Percentiles rank a stretch among this genome's conserved stretches.
These are phyloP conservation scores for Oligia latruncula DNA, from an alignment of 2,888 invertebrate genomes.

Conservation along the genomic window DNA sequence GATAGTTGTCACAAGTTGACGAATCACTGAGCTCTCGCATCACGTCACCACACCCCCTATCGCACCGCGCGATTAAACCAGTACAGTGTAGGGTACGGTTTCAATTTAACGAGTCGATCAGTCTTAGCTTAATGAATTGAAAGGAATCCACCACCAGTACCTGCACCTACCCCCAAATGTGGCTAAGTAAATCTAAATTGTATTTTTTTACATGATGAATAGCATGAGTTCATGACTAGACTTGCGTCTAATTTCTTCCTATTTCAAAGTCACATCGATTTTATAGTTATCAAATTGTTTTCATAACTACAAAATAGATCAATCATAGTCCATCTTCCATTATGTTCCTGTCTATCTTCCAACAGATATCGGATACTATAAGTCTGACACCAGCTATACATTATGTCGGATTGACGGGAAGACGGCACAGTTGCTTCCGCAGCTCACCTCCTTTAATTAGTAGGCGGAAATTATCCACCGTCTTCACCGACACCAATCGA, in stretches of 20 bases:
- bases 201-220: not conserved
- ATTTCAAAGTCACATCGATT: not conserved
- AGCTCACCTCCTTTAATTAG: constrained; percentile 22
- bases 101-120: not conserved
- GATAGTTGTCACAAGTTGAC: no score
- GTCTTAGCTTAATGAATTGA: constrained; percentile 20
- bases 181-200: not conserved
- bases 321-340: not conserved
- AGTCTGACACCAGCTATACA: constrained; percentile 4
- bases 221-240: not conserved
- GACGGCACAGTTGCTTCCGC: constrained; percentile 3
- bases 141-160: not conserved
- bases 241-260: not conserved
- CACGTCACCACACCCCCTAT: no score
- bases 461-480: constrained; percentile 50
- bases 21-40: no score
- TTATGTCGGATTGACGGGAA: constrained; percentile 24
- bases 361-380: constrained; percentile 18
- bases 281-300: not conserved
- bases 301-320: not conserved
- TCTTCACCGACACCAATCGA: constrained; percentile 34
- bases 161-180: not conserved
- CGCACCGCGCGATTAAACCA: not conserved
- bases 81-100: constrained; percentile 4
- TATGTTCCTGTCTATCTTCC: constrained; percentile 5